Base-by-base conservation (phyloP, 2,113 vertebrate genomes). In the Heterocephalus glaber region DNA sequence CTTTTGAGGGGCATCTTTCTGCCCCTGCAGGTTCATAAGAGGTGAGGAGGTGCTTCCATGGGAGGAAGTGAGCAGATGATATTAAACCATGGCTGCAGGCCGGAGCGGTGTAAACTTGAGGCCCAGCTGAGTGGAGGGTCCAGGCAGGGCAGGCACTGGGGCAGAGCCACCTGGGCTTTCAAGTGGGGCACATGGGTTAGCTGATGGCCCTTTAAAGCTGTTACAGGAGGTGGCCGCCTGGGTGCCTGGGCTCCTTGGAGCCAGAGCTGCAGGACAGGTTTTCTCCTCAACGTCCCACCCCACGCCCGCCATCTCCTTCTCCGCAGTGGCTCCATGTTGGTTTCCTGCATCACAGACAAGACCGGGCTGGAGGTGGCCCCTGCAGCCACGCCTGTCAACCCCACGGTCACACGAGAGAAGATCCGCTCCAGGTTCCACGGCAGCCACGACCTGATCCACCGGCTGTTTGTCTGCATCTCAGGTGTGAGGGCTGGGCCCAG, bases 381-480 rank as follows among this genome's bases (percentile, higher is more conserved):
- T 97, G 97, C 98, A 2, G 98, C 98, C 63, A 95, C 99, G 68
- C 99, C 99, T 58, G 98, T 98, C 63, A 98, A 98, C 95, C 99
- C 98, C 97, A 96, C 98, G 96, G 99, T 99, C 30, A 98, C 99
- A 7, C 98, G 99, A 97, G 99, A 99, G 97, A 99, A 99, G 98
- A 99, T 99, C 98, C 98, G 99, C 63, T 99, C 99, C 10, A 98
- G 99, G 82, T 99, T 99, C 98, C 99, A 99, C 70, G 98, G 99
- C 98, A 99, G 99, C 97, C 99, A 99, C 17, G 99, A 99, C 98
- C 99, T 99, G 83, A 99, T 99, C 98, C 99, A 99, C 96, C 99
- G 99, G 63, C 99, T 99, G 70, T 99, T 99, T 97, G 99, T 99
- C 98, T 99, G 99, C 97, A 99, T 99, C 98, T 99, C 99, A 99